Evolutionary conservation across 2,797 vertebrate species (phyloP), one percentile per base, ranked within the genome.

Genomic region (Margarornis squamiger): DNA sequence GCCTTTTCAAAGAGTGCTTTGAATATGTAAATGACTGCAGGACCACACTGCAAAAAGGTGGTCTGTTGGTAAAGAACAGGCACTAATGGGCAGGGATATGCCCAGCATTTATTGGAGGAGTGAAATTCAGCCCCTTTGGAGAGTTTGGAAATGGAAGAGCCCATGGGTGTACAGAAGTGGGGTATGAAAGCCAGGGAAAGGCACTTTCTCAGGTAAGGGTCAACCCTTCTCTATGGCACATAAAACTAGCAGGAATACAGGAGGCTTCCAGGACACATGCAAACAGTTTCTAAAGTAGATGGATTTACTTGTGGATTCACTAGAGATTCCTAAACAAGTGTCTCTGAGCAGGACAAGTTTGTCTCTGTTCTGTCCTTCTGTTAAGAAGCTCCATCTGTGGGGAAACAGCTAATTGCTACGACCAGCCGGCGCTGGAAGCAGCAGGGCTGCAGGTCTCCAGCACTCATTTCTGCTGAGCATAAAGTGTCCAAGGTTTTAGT

Each of bases 391-490:
- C 75, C 86, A 52, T 83, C 84, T 85, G 58, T 65, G 77, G 63
- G 74, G 18, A 78, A 92, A 63, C 0, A 85, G 61, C 86, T 95
- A 93, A 94, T 85, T 89, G 95, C 67, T 80, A 77, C 1, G 14
- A 30, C 22, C 32, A 67, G n/a, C 20, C 39, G 2, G 48, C 10
- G 30, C 68, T 77, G 59, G 51, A 39, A 89, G 54, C 80, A 19
- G 24, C 23, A 16, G 9, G 66, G 43, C 83, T 88, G 34, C 59
- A 48, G 75, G 74, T 22, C 81, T 77, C 67, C 63, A 58, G 67
- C 39, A 58, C 65, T 83, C 4, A 0, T 23, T 90, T 75, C 68
- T 86, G 8, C 10, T 15, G 20, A 59, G 41, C 71, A 20, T 51
- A 51, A 62, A 88, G 32, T 15, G 24, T 46, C 59, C 0, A 0